A percentile compares a stretch with the other conserved stretches of the same genome.
Evolutionary conservation across 2,888 invertebrate species (phyloP).

Genomic region (Willowsia nigromaculata): DNA sequence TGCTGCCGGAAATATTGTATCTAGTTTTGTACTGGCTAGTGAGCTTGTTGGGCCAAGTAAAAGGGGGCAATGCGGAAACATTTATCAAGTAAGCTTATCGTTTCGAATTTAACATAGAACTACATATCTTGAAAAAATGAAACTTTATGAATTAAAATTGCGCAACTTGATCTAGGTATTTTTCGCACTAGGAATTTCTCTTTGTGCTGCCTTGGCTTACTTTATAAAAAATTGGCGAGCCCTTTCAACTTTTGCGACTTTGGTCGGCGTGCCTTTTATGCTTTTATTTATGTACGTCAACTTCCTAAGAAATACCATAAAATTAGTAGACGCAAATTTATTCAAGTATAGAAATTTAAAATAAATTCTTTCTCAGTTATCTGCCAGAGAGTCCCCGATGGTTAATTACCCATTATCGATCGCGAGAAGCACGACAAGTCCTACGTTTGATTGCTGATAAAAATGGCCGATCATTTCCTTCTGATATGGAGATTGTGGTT

Average conservation of each 20-base stretch:
- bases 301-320: too few relatives aligned
- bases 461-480: slow-evolving; percentile 76
- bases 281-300: slow-evolving; percentile 78
- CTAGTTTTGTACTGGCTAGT: slow-evolving; percentile 76
- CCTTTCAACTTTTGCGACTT: slow-evolving; percentile 73
- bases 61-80: slow-evolving; percentile 77
- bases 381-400: slow-evolving; percentile 79
- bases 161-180: slow-evolving; percentile 66
- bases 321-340: too few relatives aligned
- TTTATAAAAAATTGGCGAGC: slow-evolving; percentile 77
- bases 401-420: slow-evolving; percentile 77
- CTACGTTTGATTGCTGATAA: slow-evolving; percentile 75
- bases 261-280: slow-evolving; percentile 74
- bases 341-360: too few relatives aligned
- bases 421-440: slow-evolving; percentile 76
- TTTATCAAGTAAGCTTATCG: slow-evolving; percentile 73
- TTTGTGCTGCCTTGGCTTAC: slow-evolving; percentile 77
- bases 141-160: neutral
- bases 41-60: slow-evolving; percentile 77
- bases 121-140: too few relatives aligned
- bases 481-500: slow-evolving; percentile 73
- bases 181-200: slow-evolving; percentile 79
- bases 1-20: slow-evolving; percentile 76
- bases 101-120: too few relatives aligned
- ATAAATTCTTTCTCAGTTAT: too few relatives aligned